Evolutionary conservation across 2,888 invertebrate species (phyloP).

Genomic region (Pasiphila rectangulata): DNA sequence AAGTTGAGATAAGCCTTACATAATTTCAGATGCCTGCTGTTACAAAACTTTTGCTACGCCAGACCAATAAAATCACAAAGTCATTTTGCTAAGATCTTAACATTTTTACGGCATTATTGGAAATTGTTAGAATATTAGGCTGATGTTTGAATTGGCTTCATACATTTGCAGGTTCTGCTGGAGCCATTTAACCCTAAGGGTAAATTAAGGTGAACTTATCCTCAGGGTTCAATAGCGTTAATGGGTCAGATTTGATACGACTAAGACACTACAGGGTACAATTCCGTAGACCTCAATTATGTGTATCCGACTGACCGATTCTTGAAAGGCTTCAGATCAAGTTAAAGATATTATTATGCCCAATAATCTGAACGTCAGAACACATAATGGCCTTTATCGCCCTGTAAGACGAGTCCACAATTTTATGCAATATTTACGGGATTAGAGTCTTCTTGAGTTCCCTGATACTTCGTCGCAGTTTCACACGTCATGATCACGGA

Average conservation of each 20-base stretch:
- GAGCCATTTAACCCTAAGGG: too few relatives aligned
- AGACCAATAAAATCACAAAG: slow-evolving; percentile 5
- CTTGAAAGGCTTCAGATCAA: neutral
- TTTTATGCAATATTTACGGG: too few relatives aligned
- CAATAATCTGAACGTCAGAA: too few relatives aligned
- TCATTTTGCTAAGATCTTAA: slow-evolving; percentile 5
- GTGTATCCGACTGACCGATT: neutral
- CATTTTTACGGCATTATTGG: slow-evolving; percentile 14
- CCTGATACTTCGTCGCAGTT: too few relatives aligned
- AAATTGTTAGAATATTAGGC: slow-evolving; percentile 19
- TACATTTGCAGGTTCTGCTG: slow-evolving; percentile 11
- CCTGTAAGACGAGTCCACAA: too few relatives aligned
- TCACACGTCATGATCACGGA: too few relatives aligned
- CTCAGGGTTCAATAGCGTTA: neutral
- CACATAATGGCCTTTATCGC: too few relatives aligned
- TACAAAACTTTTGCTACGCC: neutral
- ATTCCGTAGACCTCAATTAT: neutral
- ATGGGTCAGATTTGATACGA: neutral
- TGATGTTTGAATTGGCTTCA: slow-evolving; percentile 3
- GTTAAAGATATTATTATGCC: too few relatives aligned
- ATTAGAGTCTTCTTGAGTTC: too few relatives aligned
- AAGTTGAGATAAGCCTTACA: neutral
- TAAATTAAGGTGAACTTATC: too few relatives aligned
- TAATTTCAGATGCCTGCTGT: neutral
- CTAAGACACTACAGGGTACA: neutral